A percentile compares a stretch with the other conserved stretches of the same genome.
phyloP scores from a whole-genome alignment of 2,888 invertebrate species.

The Drosophila buzzatii region DNA sequence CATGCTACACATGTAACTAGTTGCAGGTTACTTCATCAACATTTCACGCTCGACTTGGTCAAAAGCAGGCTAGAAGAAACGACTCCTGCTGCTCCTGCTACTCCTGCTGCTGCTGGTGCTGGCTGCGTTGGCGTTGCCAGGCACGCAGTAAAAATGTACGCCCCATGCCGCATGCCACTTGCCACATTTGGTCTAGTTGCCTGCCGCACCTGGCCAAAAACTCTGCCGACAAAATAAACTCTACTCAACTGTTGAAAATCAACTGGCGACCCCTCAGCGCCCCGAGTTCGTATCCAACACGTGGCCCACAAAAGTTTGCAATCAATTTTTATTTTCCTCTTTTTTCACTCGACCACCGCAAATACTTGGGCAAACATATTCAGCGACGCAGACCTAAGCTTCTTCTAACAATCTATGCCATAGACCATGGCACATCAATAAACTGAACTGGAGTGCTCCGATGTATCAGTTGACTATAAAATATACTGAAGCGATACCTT shows the following conservation, averaged over 20 bases:
- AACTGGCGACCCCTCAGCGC: slow-evolving; percentile 57
- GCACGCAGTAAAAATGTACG: slow-evolving; percentile 74
- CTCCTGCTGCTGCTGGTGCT: neutral
- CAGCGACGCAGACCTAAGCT: slow-evolving; percentile 28
- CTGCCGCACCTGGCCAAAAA: slow-evolving; percentile 61
- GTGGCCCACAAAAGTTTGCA: slow-evolving; percentile 68
- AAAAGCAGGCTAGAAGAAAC: slow-evolving; percentile 48
- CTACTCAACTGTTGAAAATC: slow-evolving; percentile 78
- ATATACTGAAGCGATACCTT: neutral
- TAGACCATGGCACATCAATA: slow-evolving; percentile 25
- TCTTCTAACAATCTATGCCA: slow-evolving; percentile 28
- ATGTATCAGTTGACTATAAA: neutral
- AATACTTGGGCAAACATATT: slow-evolving; percentile 63
- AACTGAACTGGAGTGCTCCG: neutral
- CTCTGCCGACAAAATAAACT: slow-evolving; percentile 69
- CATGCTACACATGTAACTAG: slow-evolving; percentile 58
- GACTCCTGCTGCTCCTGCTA: slow-evolving; percentile 11
- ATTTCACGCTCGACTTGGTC: slow-evolving; percentile 75
- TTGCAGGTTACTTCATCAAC: slow-evolving; percentile 75
- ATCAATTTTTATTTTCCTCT: slow-evolving; percentile 51
- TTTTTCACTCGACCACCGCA: slow-evolving; percentile 44
- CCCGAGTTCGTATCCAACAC: slow-evolving; percentile 32
- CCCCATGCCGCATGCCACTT: slow-evolving; percentile 22
- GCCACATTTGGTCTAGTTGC: slow-evolving; percentile 25
- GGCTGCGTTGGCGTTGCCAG: slow-evolving; percentile 17